Evolutionary conservation across 1,140 invertebrate genomes (phyloP), one percentile per base, ranked within the genome.

Genomic region (Lepidurus arcticus): DNA sequence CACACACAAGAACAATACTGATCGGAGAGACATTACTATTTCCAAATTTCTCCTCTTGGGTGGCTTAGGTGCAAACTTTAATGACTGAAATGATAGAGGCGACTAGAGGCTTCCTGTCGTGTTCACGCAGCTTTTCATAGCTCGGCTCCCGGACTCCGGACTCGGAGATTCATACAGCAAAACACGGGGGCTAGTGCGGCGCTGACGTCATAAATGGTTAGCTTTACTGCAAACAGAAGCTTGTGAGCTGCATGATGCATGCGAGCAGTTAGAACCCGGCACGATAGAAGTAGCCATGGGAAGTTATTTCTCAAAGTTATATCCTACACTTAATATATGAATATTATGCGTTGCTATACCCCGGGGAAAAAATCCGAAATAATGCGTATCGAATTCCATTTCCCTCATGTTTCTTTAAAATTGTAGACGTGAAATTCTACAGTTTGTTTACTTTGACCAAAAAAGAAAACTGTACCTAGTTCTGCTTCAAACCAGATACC

Each of bases 11-110:
- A 65, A 65, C 13, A 65, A 65, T 65, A 65, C 53, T 21, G 53
- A 65, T 16, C 53, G 53, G 53, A 16, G 34, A 34, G 34, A 34
- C 34, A 34, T 21, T 21, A 65, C 21, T 65, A 7, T 65, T 13
- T 65, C 4, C 21, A 13, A 65, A 13, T 65, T 65, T 13, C 13
- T 16, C 10, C 21, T 65, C 9, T n/a, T 21, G 21, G 53, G 53
- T n/a, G 21, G 16, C 53, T 65, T n/a, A 21, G 53, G 16, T 21
- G 16, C 53, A 65, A 65, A n/a, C 53, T 65, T 65, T 65, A 65
- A 65, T 65, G 53, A 65, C 53, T 65, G 53, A 65, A 65, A 65
- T 65, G 53, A 65, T 65, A 65, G 53, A 65, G 21, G 53, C 53
- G 53, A 65, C 53, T 65, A 65, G 53, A 65, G 53, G 21, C 53